Evolutionary conservation across 1,140 invertebrate species (phyloP).

Genomic region (Fopius arisanus): DNA sequence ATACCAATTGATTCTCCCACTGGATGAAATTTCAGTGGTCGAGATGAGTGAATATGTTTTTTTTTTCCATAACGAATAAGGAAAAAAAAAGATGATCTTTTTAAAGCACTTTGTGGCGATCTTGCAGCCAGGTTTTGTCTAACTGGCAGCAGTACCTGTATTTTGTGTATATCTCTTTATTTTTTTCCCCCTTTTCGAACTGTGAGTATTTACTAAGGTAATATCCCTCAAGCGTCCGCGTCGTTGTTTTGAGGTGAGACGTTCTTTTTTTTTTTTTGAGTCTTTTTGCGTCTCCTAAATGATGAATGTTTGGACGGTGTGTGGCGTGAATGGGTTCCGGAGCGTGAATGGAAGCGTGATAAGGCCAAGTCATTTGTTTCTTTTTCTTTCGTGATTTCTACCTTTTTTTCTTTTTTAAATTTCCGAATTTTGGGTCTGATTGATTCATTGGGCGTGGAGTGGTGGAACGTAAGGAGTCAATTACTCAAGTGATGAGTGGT

Average conservation of each 20-base stretch:
- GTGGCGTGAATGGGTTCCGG: conserved; percentile 3
- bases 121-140: conserved; percentile 43
- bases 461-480: too few relatives aligned
- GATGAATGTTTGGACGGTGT: background rate
- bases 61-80: conserved; percentile 29
- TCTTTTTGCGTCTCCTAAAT: background rate
- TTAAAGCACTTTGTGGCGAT: conserved; percentile 2
- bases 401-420: background rate
- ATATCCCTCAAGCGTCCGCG: too few relatives aligned
- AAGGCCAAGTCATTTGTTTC: conserved; percentile 9
- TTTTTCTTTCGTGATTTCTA: background rate
- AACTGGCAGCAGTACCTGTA: conserved; percentile 51
- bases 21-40: background rate
- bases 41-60: conserved; percentile 26
- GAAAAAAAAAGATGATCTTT: conserved; percentile 42
- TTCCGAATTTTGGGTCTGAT: background rate
- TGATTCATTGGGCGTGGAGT: background rate
- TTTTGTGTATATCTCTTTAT: conserved; percentile 53
- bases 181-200: conserved; percentile 41
- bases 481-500: too few relatives aligned
- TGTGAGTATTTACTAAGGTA: conserved; percentile 51
- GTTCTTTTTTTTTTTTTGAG: background rate
- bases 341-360: background rate
- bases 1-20: background rate
- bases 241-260: background rate